Evolutionary conservation across 2,797 vertebrate species (phyloP), one percentile per base, ranked within the genome.

Genomic region (Acropternis orthonyx): DNA sequence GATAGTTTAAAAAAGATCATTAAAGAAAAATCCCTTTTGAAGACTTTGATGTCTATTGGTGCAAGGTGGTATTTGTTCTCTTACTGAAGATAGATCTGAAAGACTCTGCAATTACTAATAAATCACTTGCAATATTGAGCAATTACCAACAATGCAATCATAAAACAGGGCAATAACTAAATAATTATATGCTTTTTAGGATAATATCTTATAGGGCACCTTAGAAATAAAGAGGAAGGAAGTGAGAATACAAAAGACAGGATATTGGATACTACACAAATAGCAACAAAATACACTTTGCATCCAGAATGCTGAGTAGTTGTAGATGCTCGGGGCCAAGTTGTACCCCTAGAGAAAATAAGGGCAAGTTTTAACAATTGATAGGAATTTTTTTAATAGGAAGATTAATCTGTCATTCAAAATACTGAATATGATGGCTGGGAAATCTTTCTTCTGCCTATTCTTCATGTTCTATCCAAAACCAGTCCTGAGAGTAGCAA

Each of bases 61-160:
- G 93, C 84, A 84, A 95, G 74, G 37, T 89, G 37, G 62, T 95
- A 84, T 96, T 96, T 89, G 69, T 93, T 95, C 93, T 93, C 49
- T 73, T 83, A 6, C 81, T 78, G 80, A 91, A 94, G 68, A 75
- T 27, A 93, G 88, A 93, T 81, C 89, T 94, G 84, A 95, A 95
- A 91, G 79, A 69, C 78, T 84, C 72, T 18, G 65, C 94, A 95
- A 83, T 95, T 94, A 95, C 91, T 96, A 93, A 93, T 88, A 96
- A 95, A 96, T 96, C 80, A 74, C 85, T 91, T 94, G 77, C 80
- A 83, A 91, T 95, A 93, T 88, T 80, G 88, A 90, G 93, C 92
- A 94, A 95, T 96, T 96, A 92, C 49, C 49, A 95, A 96, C 95
- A 95, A 95, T 92, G 82, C 83, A 93, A 87, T 91, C 93, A 90